Conservation (phyloP, 2,113 vertebrate species). For the Callospermophilus lateralis region DNA sequence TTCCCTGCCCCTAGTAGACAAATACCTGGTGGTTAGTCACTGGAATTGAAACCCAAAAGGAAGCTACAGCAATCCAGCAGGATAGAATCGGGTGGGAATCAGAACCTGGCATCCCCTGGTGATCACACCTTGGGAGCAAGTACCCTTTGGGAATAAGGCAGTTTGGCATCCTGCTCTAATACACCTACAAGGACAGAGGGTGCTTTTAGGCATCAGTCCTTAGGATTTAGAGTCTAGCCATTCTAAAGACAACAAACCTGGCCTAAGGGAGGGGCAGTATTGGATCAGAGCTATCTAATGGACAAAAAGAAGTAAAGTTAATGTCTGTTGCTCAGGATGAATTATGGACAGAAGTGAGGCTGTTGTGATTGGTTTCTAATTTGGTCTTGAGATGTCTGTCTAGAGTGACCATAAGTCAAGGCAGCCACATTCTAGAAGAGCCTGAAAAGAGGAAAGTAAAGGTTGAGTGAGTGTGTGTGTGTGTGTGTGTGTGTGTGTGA, state of each 20-base stretch:
- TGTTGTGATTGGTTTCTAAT: background rate
- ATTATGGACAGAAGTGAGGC: background rate
- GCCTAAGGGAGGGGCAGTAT: background rate
- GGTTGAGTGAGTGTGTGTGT: background rate
- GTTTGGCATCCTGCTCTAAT: background rate
- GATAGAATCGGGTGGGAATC: background rate
- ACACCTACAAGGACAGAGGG: rapidly evolving
- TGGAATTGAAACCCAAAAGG: slow-evolving; percentile 14
- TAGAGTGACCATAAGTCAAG: background rate
- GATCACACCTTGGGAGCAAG: background rate
- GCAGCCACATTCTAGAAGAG: background rate
- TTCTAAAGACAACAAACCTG: background rate
- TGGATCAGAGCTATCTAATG: background rate
- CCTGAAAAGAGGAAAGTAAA: background rate
- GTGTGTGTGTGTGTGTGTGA: background rate
- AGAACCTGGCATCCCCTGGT: background rate
- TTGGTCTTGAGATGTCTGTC: background rate
- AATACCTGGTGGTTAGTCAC: background rate
- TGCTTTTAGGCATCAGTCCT: background rate
- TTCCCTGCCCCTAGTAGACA: background rate
- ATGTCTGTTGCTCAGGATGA: background rate
- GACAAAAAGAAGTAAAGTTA: background rate
- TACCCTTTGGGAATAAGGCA: background rate
- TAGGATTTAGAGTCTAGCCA: background rate
- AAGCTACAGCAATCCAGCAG: background rate